Evolutionary conservation across 37 sponge, comb jelly and placozoan genomes (phyloP), one percentile per base, ranked within the genome.

Genomic region (Agelas oroides): DNA sequence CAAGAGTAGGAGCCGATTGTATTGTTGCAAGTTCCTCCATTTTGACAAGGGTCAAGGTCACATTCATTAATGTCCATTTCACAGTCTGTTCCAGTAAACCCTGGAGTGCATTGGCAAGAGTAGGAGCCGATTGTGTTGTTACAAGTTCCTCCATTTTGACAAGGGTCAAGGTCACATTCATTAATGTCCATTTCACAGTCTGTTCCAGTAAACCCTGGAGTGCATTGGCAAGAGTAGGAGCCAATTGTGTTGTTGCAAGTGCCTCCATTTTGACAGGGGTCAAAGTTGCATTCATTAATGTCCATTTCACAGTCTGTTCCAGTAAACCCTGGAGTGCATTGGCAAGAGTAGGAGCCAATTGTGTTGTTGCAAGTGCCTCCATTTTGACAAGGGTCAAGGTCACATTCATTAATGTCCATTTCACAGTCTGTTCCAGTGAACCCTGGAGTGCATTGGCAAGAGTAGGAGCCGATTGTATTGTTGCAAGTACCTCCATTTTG

Each of bases 51-150:
- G 6, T 39, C 2, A 27, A 53, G 23, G 2, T 30, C 21, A 32
- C 94, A 93, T 27, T 90, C 91, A 38, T 90, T 62, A 13, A 93
- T 89, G 54, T 80, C 55, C 16, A 23, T 59, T 33, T 62, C 70
- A 70, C 96, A 95, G 31, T 39, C 54, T 5, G 35, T 2, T 8
- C 87, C 94, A 11, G 79, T 89, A 33, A 57, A 89, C 13, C 87
- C 87, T 37, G 79, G 68, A 19, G 41, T 41, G 76, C 94, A 93
- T 3, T 28, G 24, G 59, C 94, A 93, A 19, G 32, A 36, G 70
- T 62, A 90, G 1, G 54, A 28, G 20, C 73, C 83, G 0, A 35
- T 63, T 31, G 59, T 79, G 53, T 77, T 71, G 30, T 24, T 59
- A 46, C 95, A 94, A 1, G 37, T 71, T 1, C 69, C 87, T 31